Evolutionary conservation across 2,797 vertebrate species (phyloP).

Genomic region (Ceyx erithaca): DNA sequence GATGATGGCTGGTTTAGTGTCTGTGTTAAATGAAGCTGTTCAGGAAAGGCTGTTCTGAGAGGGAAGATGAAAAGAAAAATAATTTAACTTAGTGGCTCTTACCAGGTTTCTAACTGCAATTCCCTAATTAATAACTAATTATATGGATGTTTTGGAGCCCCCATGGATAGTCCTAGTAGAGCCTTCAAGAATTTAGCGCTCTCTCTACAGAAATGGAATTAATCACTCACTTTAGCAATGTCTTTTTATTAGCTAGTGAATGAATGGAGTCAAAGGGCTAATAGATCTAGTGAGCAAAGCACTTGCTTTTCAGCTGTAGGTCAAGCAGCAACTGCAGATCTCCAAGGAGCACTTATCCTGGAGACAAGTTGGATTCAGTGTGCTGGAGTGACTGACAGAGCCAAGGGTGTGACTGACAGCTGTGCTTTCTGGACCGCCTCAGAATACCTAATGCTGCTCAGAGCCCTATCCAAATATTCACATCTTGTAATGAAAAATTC

Average conservation of each 20-base stretch:
- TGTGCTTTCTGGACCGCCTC: constrained; percentile 49
- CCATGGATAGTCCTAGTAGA: constrained; percentile 37
- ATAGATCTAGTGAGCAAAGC: constrained; percentile 65
- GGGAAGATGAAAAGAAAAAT: neutral
- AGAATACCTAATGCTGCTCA: constrained; percentile 39
- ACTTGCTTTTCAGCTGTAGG: constrained; percentile 60
- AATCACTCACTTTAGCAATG: constrained; percentile 71
- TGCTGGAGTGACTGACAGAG: constrained; percentile 49
- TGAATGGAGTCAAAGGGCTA: constrained; percentile 74
- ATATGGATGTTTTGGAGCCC: constrained; percentile 59
- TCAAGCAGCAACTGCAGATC: constrained; percentile 56
- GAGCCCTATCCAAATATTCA: constrained; percentile 47
- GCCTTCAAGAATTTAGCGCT: constrained; percentile 69
- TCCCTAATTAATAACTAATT: constrained; percentile 62
- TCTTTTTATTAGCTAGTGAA: constrained; percentile 71
- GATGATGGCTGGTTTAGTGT: neutral
- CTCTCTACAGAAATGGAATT: constrained; percentile 64
- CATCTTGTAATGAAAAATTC: constrained; percentile 24
- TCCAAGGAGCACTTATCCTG: constrained; percentile 71
- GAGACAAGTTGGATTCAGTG: constrained; percentile 47
- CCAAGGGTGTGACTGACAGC: constrained; percentile 73
- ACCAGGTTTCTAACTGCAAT: neutral
- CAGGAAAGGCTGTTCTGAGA: neutral
- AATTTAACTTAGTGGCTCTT: neutral
- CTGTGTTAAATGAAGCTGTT: neutral